Evolutionary conservation across 2,113 vertebrate genomes (phyloP).

Genomic region (Perca flavescens): DNA sequence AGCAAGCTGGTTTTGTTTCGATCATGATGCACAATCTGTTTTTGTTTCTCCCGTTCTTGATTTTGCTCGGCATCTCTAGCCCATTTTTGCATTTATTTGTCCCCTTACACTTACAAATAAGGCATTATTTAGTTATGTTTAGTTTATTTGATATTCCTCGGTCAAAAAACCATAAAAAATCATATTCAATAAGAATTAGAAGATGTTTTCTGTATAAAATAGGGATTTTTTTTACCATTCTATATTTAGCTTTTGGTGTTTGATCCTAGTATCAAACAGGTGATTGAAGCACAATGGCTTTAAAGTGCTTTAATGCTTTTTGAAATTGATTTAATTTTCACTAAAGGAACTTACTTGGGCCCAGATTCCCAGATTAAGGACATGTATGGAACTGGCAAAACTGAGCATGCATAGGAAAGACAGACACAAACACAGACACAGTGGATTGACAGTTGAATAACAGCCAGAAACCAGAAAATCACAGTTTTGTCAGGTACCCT

Average conservation of each 20-base stretch:
- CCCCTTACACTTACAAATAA: background rate
- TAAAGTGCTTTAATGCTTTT: slow-evolving; percentile 24
- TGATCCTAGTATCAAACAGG: slow-evolving; percentile 22
- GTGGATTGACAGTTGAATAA: slow-evolving; percentile 3
- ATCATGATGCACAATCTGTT: slow-evolving; percentile 11
- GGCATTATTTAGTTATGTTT: background rate
- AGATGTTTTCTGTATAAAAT: background rate
- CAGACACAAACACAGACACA: background rate
- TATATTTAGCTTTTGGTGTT: slow-evolving; percentile 34
- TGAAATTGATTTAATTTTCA: slow-evolving; percentile 55
- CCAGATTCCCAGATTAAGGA: slow-evolving; percentile 51
- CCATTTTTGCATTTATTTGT: background rate
- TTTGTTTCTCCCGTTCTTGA: slow-evolving; percentile 14
- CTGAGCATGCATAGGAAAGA: slow-evolving; percentile 8
- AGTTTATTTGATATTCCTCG: background rate
- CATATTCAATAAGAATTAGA: background rate
- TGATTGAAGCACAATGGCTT: slow-evolving; percentile 39
- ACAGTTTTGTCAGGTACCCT: background rate
- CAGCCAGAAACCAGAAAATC: slow-evolving; percentile 3
- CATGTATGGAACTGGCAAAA: slow-evolving; percentile 19
- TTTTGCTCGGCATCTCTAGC: background rate
- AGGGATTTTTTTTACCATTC: background rate
- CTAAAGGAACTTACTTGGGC: slow-evolving; percentile 33
- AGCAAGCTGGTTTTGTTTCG: slow-evolving; percentile 15
- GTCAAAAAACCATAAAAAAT: background rate